Evolutionary conservation across 1,140 invertebrate species (phyloP).

Genomic region (Macrosteles quadrilineatus): DNA sequence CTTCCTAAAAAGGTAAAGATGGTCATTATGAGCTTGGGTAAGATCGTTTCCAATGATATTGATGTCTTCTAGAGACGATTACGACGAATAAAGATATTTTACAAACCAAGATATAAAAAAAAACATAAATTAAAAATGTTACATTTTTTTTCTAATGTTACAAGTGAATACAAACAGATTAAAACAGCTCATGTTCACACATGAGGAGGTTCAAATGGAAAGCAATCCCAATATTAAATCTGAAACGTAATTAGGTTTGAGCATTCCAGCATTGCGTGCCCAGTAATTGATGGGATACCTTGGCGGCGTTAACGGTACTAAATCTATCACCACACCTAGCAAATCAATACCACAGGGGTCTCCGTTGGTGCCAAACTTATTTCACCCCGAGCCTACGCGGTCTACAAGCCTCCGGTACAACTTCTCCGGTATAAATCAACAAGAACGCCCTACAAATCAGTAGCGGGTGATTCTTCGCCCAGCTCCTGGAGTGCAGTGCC

Average conservation of each 20-base stretch:
- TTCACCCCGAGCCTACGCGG: slow-evolving; percentile 16
- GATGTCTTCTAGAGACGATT: too few species aligned
- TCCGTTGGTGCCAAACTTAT: slow-evolving; percentile 17
- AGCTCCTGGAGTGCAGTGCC: not conserved
- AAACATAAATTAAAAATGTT: too few species aligned
- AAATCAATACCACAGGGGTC: slow-evolving; percentile 25
- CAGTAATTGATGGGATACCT: not conserved
- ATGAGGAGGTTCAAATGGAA: too few species aligned
- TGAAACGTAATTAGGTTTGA: slow-evolving; percentile 17
- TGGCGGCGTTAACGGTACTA: slow-evolving; percentile 12
- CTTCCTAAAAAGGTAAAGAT: too few species aligned
- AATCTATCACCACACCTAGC: slow-evolving; percentile 22
- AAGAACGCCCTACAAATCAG: slow-evolving; percentile 12
- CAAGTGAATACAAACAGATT: too few species aligned
- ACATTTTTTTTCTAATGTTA: too few species aligned
- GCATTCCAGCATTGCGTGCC: slow-evolving; percentile 2
- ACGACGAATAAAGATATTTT: too few species aligned
- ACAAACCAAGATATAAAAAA: too few species aligned
- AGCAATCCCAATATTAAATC: too few species aligned
- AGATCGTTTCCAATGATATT: too few species aligned
- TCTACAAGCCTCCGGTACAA: not conserved
- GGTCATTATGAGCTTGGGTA: too few species aligned
- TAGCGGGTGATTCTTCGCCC: slow-evolving; percentile 4
- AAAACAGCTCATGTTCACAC: too few species aligned
- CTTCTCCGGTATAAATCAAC: not conserved